These are phyloP conservation scores for Oncopodura yosiiana DNA, from an alignment of 1,140 invertebrate species.

Conservation along the genomic window DNA sequence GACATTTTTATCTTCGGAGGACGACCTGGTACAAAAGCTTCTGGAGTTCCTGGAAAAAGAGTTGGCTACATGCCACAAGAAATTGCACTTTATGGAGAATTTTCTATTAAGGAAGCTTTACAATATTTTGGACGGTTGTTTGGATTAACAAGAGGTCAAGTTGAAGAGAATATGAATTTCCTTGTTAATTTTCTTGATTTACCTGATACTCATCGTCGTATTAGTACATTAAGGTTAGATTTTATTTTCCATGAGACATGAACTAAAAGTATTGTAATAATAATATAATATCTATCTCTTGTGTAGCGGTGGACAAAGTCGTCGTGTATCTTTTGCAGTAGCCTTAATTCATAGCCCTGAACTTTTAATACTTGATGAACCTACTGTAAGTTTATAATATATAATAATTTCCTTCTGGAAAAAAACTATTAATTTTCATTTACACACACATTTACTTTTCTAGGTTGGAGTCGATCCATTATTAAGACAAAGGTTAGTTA, in stretches of 20 bases:
- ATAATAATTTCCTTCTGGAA: slow-evolving; percentile 33
- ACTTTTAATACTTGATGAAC: slow-evolving; percentile 84
- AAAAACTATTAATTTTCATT: neutral
- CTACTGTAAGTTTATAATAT: slow-evolving; percentile 57
- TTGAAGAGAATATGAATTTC: slow-evolving; percentile 22
- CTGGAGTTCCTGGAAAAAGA: slow-evolving; percentile 73
- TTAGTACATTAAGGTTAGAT: slow-evolving; percentile 22
- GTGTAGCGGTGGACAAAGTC: slow-evolving; percentile 76
- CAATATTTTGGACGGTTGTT: slow-evolving; percentile 25
- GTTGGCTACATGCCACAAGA: slow-evolving; percentile 52
- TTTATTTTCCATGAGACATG: neutral
- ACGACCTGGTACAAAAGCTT: slow-evolving; percentile 59
- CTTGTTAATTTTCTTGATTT: slow-evolving; percentile 26
- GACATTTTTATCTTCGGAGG: slow-evolving; percentile 77
- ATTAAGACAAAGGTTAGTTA: slow-evolving; percentile 61
- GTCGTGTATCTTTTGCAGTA: slow-evolving; percentile 81
- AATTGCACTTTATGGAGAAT: slow-evolving; percentile 25
- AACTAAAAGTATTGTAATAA: neutral
- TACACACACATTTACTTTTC: no score
- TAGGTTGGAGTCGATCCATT: slow-evolving; percentile 86
- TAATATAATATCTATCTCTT: neutral
- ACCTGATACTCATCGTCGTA: slow-evolving; percentile 8
- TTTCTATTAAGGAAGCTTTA: slow-evolving; percentile 24
- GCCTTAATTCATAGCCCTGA: slow-evolving; percentile 87
- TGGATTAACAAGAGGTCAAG: slow-evolving; percentile 7